These are phyloP conservation scores for Glossophaga mutica DNA, from an alignment of 2,797 vertebrate species.

Conservation along the genomic window DNA sequence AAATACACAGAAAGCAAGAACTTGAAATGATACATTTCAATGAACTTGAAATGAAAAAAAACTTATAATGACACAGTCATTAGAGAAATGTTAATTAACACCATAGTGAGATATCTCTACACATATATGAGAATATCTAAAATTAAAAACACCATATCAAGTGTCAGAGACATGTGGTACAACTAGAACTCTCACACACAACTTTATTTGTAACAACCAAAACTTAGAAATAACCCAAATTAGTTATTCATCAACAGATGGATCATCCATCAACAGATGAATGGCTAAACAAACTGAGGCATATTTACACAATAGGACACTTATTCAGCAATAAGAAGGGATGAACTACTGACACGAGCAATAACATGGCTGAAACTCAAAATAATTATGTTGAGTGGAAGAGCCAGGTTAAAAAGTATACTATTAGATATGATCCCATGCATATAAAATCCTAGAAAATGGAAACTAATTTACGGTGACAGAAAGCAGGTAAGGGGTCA, in stretches of 20 bases:
- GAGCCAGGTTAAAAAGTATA: not conserved
- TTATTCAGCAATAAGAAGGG: slow-evolving; percentile 13
- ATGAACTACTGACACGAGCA: not conserved
- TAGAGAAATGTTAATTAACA: slow-evolving; percentile 5
- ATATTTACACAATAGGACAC: not conserved
- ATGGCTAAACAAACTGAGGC: not conserved
- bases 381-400: slow-evolving; percentile 11
- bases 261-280: not conserved
- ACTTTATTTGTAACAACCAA: not conserved
- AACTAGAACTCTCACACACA: not conserved
- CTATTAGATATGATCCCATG: not conserved
- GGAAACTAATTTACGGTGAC: not conserved
- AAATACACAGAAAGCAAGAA: not conserved
- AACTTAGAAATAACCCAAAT: not conserved
- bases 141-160: not conserved
- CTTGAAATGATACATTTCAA: not conserved
- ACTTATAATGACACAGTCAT: too few relatives aligned
- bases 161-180: not conserved
- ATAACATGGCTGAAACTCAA: not conserved
- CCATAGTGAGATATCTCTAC: not conserved
- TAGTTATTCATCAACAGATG: too few relatives aligned
- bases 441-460: not conserved
- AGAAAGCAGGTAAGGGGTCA: not conserved
- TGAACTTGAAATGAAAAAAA: not conserved
- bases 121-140: not conserved